Evolutionary conservation across 2,888 invertebrate genomes (phyloP).

Genomic region (Rhynchonema sp.): DNA sequence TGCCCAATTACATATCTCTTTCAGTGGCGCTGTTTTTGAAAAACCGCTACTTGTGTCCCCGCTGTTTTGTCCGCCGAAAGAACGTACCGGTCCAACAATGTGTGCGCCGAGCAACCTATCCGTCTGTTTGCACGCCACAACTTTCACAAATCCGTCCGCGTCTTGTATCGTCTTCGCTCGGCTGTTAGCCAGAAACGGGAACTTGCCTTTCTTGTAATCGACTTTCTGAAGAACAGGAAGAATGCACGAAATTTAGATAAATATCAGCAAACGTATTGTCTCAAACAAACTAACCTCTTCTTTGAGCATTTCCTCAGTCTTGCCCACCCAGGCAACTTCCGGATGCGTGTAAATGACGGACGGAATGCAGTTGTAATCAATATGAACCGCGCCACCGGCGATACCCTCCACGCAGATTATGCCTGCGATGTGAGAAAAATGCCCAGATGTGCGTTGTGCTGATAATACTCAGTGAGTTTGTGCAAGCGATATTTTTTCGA

Average conservation of each 20-base stretch:
- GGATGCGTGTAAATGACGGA: conserved; percentile 99
- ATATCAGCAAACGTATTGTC: no score
- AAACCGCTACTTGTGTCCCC: no score
- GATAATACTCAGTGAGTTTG: no score
- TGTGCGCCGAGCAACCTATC: conserved; percentile 90
- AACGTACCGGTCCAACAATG: conserved; percentile 67
- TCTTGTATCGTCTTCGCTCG: conserved; percentile 95
- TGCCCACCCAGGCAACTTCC: conserved; percentile 97
- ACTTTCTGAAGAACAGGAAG: conserved; percentile 45
- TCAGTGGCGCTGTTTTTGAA: no score
- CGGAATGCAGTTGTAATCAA: conserved; percentile 97
- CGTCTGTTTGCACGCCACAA: conserved; percentile 72
- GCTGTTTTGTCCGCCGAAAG: no score
- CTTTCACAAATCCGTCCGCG: conserved; percentile 69
- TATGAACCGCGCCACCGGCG: conserved; percentile 74
- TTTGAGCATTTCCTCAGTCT: conserved; percentile 79
- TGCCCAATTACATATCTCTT: no score
- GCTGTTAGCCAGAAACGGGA: conserved; percentile 92
- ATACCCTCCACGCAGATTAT: conserved; percentile 74
- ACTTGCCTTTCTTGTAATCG: conserved; percentile 86
- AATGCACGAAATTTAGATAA: no score
- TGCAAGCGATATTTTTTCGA: no score
- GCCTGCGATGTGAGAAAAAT: no score
- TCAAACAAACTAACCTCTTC: conserved; percentile 50
- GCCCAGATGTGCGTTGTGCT: no score